Percentiles rank a stretch among this genome's conserved stretches.
These are phyloP conservation scores for Actinernus sp. DNA, from an alignment of 92 coral and sea anemone species.

Conservation along the genomic window DNA sequence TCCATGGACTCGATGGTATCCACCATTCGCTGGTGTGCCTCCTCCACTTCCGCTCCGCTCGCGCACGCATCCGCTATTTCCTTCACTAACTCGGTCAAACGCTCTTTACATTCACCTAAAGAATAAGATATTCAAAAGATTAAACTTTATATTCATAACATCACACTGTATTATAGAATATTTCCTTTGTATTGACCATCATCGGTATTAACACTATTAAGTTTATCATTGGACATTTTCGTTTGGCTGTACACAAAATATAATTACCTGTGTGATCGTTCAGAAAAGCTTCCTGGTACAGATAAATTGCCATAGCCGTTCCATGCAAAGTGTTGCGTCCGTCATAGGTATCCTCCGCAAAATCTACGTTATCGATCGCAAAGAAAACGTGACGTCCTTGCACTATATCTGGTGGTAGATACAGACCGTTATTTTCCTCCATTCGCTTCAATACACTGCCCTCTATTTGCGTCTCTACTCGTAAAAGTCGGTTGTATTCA, in stretches of 20 bases:
- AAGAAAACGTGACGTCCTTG: conserved; percentile 55
- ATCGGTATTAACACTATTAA: too few species aligned
- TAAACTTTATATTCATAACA: too few species aligned
- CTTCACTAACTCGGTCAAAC: conserved; percentile 24
- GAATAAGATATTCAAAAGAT: too few species aligned
- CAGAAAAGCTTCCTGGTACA: too few species aligned
- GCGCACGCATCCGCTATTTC: conserved; percentile 37
- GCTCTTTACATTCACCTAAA: too few species aligned
- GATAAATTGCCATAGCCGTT: too few species aligned
- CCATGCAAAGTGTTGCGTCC: too few species aligned
- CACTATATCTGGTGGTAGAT: conserved; percentile 54
- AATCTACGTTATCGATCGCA: conserved; percentile 63
- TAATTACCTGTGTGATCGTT: too few species aligned
- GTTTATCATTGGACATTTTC: too few species aligned
- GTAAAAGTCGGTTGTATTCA: conserved; percentile 53
- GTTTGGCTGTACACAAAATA: too few species aligned
- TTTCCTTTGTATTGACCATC: too few species aligned
- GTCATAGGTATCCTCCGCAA: conserved; percentile 59
- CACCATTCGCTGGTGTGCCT: conserved; percentile 17
- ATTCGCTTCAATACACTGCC: conserved; percentile 46
- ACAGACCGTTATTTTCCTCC: conserved; percentile 46
- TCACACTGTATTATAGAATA: too few species aligned
- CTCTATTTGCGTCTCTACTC: conserved; percentile 59
- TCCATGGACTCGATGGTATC: conserved; percentile 22
- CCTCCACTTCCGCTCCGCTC: conserved; percentile 12